Evolutionary conservation across 1,140 invertebrate genomes (phyloP).

Genomic region (Diploscapter pachys): DNA sequence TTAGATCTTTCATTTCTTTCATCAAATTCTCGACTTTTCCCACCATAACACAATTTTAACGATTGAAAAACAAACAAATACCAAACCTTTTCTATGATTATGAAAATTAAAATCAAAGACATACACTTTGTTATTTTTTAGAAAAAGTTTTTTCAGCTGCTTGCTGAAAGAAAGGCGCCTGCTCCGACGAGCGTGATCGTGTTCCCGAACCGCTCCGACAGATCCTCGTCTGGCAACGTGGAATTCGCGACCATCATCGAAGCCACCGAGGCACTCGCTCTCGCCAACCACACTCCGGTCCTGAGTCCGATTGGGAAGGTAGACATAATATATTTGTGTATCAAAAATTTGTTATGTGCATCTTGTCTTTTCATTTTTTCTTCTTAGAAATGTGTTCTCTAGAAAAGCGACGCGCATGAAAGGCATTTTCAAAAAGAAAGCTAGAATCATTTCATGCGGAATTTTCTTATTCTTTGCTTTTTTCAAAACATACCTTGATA

Average conservation of each 20-base stretch:
- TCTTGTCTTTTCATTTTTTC: background rate
- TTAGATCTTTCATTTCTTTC: slow-evolving; percentile 41
- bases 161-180: slow-evolving; percentile 39
- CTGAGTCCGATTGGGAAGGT: slow-evolving; percentile 76
- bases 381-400: too few relatives aligned
- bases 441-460: background rate
- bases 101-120: background rate
- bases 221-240: slow-evolving; percentile 82
- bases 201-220: slow-evolving; percentile 62
- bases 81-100: too few relatives aligned
- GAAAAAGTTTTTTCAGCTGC: slow-evolving; percentile 23
- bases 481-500: background rate
- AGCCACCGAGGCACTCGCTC: slow-evolving; percentile 86
- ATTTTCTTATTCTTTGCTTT: background rate
- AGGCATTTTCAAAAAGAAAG: too few relatives aligned
- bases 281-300: slow-evolving; percentile 89
- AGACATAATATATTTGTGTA: background rate
- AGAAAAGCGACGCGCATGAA: too few relatives aligned
- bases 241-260: slow-evolving; percentile 85
- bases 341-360: too few relatives aligned
- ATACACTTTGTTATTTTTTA: slow-evolving; percentile 62
- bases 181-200: slow-evolving; percentile 35
- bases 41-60: background rate
- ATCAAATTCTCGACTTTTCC: background rate
- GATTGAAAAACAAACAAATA: background rate